A percentile compares a stretch with the other conserved stretches of the same genome.
Conservation (phyloP, 2,797 vertebrate genomes). For the Orientallactaga sibirica region DNA sequence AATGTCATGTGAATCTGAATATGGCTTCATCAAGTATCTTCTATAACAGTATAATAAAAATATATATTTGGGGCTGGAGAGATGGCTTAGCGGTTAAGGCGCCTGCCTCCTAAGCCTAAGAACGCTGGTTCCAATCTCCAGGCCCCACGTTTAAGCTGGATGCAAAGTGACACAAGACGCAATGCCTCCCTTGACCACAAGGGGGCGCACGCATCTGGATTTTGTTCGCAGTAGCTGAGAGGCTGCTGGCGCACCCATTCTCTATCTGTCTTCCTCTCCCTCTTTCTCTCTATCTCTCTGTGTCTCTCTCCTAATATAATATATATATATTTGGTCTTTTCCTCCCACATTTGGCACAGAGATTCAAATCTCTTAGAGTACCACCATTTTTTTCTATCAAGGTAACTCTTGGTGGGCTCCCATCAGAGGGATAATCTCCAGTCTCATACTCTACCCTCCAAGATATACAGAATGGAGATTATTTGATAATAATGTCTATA, state of each 20-base stretch:
- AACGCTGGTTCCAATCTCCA: too few species aligned
- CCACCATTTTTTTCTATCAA: neutral
- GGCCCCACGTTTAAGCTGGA: too few species aligned
- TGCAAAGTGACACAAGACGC: too few species aligned
- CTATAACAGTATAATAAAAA: neutral
- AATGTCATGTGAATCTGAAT: neutral
- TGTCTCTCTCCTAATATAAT: too few species aligned
- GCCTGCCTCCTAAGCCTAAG: too few species aligned
- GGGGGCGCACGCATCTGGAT: too few species aligned
- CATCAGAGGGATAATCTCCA: neutral
- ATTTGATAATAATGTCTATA: neutral
- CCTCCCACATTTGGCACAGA: neutral
- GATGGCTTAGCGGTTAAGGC: too few species aligned
- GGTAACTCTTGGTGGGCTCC: neutral
- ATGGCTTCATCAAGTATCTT: neutral
- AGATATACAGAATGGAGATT: neutral
- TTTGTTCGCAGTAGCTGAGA: too few species aligned
- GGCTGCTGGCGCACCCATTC: too few species aligned
- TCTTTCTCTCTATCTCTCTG: too few species aligned
- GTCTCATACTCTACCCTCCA: neutral
- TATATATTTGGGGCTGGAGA: neutral
- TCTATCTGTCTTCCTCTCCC: too few species aligned
- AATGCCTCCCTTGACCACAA: too few species aligned
- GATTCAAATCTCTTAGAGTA: neutral
- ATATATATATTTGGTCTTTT: neutral